Evolutionary conservation across 2,113 vertebrate genomes (phyloP).

Genomic region (Cheirogaleus medius): DNA sequence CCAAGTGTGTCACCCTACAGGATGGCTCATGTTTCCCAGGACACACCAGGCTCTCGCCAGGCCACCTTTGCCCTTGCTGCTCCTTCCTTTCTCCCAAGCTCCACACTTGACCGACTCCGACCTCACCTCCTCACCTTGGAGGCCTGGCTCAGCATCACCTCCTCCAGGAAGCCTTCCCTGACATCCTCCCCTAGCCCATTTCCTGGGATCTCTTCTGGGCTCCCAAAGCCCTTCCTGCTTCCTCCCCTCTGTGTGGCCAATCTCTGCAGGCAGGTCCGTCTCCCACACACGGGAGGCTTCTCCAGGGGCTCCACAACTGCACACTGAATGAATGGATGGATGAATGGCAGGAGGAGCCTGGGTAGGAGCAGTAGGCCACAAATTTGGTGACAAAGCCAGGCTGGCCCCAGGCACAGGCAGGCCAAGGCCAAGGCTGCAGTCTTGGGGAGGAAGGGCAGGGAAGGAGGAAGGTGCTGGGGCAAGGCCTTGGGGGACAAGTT

Average conservation of each 20-base stretch:
- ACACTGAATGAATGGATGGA: neutral
- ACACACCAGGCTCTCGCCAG: neutral
- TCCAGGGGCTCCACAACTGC: neutral
- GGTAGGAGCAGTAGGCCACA: neutral
- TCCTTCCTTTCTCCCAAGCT: neutral
- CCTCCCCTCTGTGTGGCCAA: neutral
- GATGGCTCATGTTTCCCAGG: neutral
- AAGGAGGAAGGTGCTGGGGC: neutral
- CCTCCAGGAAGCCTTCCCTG: neutral
- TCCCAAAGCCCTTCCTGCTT: neutral
- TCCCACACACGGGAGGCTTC: neutral
- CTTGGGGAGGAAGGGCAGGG: neutral
- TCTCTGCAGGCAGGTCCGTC: neutral
- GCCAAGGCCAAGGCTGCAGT: neutral
- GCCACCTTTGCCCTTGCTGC: accelerated
- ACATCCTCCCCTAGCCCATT: neutral
- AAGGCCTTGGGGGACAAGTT: neutral
- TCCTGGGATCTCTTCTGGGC: neutral
- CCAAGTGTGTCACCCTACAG: neutral
- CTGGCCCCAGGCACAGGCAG: neutral
- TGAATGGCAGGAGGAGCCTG: neutral
- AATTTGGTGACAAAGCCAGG: neutral
- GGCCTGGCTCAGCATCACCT: neutral
- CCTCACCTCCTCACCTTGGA: neutral
- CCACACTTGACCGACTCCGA: neutral